phyloP scores from a whole-genome alignment of 2,888 invertebrate species.

The Netelia inedita region DNA sequence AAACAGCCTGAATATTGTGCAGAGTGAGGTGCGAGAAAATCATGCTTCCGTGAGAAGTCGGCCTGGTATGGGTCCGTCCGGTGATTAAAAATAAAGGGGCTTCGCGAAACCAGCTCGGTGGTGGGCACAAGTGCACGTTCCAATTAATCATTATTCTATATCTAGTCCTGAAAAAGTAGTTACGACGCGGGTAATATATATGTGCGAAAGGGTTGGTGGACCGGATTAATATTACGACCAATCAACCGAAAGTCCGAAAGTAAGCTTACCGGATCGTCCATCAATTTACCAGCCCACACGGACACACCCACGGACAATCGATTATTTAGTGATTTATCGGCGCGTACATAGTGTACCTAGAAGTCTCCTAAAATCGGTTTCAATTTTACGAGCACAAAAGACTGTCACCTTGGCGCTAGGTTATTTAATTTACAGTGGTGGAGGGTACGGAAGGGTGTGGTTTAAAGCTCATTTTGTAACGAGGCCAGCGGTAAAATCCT shows the following conservation, averaged over 20 bases:
- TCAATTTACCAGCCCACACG: not conserved
- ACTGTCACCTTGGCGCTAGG: not conserved
- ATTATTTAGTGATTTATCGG: not conserved
- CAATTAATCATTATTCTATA: too few relatives aligned
- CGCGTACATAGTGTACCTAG: not conserved
- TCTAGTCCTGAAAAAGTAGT: too few relatives aligned
- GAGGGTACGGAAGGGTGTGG: not conserved
- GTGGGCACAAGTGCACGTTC: too few relatives aligned
- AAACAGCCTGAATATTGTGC: too few relatives aligned
- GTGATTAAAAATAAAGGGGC: too few relatives aligned
- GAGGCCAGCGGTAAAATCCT: not conserved
- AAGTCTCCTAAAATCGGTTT: conserved; percentile 26
- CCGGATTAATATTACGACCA: conserved; percentile 36
- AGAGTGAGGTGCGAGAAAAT: too few relatives aligned
- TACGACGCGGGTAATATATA: too few relatives aligned
- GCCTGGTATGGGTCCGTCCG: too few relatives aligned
- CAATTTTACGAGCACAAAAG: not conserved
- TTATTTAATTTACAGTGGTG: conserved; percentile 12
- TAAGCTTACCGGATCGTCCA: too few relatives aligned
- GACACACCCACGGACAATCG: not conserved
- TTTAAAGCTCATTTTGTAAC: conserved; percentile 28
- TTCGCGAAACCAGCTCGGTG: too few relatives aligned
- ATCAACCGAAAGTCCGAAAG: conserved; percentile 32
- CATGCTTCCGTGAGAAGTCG: too few relatives aligned
- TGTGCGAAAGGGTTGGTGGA: not conserved